Conservation (phyloP, 2,888 invertebrate species). For the Galeopsomyia nigrocyanea region DNA sequence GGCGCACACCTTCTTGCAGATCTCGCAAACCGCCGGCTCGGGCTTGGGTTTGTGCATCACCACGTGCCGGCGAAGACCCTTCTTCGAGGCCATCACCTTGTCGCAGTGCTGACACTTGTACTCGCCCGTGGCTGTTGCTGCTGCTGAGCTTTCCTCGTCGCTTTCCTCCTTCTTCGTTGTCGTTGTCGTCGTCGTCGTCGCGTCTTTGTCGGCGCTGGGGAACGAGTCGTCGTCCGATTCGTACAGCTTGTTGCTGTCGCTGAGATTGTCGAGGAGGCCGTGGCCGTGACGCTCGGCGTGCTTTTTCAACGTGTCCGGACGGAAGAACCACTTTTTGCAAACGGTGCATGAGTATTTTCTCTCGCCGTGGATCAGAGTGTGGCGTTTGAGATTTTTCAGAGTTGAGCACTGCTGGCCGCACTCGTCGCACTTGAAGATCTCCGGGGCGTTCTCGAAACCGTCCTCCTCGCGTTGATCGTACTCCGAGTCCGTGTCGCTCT, state of each 20-base stretch:
- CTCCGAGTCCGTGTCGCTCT: constrained; percentile 53
- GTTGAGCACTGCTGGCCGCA: constrained; percentile 65
- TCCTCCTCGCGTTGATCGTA: constrained; percentile 55
- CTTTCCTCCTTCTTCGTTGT: constrained; percentile 57
- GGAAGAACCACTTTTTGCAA: constrained; percentile 66
- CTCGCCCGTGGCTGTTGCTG: constrained; percentile 57
- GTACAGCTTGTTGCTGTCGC: constrained; percentile 64
- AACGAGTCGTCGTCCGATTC: constrained; percentile 63
- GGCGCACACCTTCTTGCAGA: constrained; percentile 66
- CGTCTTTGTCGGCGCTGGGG: neutral
- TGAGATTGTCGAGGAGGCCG: constrained; percentile 64
- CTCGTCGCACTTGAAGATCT: constrained; percentile 63
- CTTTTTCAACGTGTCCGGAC: constrained; percentile 66
- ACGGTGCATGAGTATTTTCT: constrained; percentile 67
- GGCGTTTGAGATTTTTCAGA: constrained; percentile 63
- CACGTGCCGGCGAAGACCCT: constrained; percentile 65
- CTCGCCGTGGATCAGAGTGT: constrained; percentile 65
- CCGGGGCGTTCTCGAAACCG: constrained; percentile 53
- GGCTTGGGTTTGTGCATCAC: constrained; percentile 67
- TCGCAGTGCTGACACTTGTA: constrained; percentile 67
- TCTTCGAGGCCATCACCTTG: constrained; percentile 66
- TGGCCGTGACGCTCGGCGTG: constrained; percentile 67
- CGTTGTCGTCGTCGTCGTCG: constrained; percentile 49
- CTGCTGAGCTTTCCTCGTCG: constrained; percentile 56
- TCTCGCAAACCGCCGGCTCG: constrained; percentile 65